phyloP scores from a whole-genome alignment of 2,797 vertebrate species.

The Pantherophis alleghaniensis region DNA sequence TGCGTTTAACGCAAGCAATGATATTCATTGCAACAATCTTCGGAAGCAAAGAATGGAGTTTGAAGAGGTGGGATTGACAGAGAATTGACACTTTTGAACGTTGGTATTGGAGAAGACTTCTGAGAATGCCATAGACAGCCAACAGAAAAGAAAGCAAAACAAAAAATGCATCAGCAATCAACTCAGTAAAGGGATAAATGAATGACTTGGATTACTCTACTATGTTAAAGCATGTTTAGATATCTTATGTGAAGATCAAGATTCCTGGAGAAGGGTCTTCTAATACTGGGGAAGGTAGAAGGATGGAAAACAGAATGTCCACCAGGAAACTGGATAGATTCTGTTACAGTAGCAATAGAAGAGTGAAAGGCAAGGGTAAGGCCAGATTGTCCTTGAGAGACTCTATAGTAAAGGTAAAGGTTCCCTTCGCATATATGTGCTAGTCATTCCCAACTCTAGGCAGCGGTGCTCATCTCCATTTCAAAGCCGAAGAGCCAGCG shows the following conservation, averaged over 20 bases:
- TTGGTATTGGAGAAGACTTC: not conserved
- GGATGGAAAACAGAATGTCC: not conserved
- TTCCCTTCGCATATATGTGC: too few relatives aligned
- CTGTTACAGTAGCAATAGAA: not conserved
- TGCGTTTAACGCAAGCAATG: not conserved
- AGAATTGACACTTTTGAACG: not conserved
- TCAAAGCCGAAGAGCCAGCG: too few relatives aligned
- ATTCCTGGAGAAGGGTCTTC: not conserved
- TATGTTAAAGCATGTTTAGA: not conserved
- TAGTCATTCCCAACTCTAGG: too few relatives aligned
- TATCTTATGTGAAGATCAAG: too few relatives aligned
- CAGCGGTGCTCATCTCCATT: too few relatives aligned
- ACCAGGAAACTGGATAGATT: not conserved
- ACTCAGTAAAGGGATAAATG: not conserved
- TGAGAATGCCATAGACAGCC: not conserved
- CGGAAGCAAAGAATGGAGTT: not conserved
- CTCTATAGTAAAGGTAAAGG: not conserved
- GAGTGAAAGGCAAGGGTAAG: not conserved
- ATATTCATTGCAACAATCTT: not conserved
- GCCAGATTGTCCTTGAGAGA: not conserved
- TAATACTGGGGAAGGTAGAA: not conserved
- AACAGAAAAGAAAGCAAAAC: not conserved
- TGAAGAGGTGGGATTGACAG: not conserved
- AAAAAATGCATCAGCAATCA: not conserved
- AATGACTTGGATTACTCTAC: not conserved